Evolutionary conservation across 2,888 invertebrate genomes (phyloP), one percentile per base, ranked within the genome.

Genomic region (Spialia ferax): DNA sequence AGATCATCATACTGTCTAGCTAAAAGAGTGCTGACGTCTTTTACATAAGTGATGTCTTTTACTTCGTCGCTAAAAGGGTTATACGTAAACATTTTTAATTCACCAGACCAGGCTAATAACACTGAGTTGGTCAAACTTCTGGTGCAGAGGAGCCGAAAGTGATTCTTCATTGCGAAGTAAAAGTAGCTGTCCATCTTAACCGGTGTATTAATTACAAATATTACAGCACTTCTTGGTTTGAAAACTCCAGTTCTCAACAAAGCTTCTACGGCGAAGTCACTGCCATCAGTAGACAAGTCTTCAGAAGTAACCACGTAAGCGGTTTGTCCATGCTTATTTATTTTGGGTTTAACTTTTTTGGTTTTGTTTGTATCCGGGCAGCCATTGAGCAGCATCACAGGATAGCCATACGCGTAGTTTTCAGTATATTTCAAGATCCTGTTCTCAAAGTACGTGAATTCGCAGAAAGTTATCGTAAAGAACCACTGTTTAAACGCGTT

Each of bases 51-150:
- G 22, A 93, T 81, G 56, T 94, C 90, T 48, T 80, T 79, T 42
- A 94, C 86, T 73, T 88, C 75, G 23, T 89, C 75, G 0, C 84
- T 79, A 70, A 94, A 95, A 0, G 94, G 94, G 74, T 94, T 94
- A 71, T 94, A 95, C 0, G 91, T 88, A 71, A 91, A 95, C 62
- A 94, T 86, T 73, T 86, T 88, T 23, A 95, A 76, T 1, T 82
- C 77, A 8, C 82, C 79, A 13, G 83, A 75, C 81, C 81, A 85
- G 13, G 91, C 63, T 56, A 92, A 80, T 7, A 94, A 74, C 1
- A 93, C 86, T 0, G 92, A 92, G 73, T 95, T 95, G 0, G 95
- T 85, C 8, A 95, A 82, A 80, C 94, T 94, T 67, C 87, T 87
- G 45, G 89, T 88, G 94, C 94, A 94, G 48, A 95, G 86, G 15